phyloP scores from a whole-genome alignment of 2,113 vertebrate species.

The Lynx canadensis region DNA sequence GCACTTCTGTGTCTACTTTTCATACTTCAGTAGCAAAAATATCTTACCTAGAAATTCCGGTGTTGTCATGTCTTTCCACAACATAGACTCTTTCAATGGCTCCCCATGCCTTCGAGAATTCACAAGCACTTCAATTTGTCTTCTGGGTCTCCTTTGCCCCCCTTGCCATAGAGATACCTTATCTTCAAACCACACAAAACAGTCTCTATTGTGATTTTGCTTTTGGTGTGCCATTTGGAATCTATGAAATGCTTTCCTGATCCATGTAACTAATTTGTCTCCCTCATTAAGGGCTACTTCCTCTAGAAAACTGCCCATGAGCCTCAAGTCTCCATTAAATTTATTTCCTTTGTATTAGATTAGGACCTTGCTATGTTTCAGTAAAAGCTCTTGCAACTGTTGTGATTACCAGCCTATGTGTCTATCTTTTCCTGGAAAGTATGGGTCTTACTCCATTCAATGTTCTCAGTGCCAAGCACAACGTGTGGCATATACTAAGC shows the following conservation, averaged over 20 bases:
- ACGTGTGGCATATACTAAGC: neutral
- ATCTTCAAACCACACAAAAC: neutral
- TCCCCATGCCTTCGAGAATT: neutral
- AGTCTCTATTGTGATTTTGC: neutral
- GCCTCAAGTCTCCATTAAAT: neutral
- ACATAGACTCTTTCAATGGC: neutral
- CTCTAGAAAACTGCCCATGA: neutral
- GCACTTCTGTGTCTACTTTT: neutral
- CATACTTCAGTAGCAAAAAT: neutral
- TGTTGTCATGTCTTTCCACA: neutral
- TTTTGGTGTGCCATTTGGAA: neutral
- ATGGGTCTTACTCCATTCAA: neutral
- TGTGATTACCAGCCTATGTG: neutral
- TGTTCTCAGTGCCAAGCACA: neutral
- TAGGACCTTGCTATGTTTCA: neutral
- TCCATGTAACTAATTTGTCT: neutral
- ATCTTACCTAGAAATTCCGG: neutral
- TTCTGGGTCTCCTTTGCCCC: neutral
- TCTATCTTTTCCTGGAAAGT: neutral
- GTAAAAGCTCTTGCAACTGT: neutral
- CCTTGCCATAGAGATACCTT: neutral
- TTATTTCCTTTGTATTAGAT: neutral
- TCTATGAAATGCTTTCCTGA: neutral
- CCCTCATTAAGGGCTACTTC: fast-evolving
- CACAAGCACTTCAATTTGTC: neutral